A percentile compares a stretch with the other conserved stretches of the same genome.
Conservation (phyloP, 1,140 invertebrate genomes). For the Orchesella cincta region DNA sequence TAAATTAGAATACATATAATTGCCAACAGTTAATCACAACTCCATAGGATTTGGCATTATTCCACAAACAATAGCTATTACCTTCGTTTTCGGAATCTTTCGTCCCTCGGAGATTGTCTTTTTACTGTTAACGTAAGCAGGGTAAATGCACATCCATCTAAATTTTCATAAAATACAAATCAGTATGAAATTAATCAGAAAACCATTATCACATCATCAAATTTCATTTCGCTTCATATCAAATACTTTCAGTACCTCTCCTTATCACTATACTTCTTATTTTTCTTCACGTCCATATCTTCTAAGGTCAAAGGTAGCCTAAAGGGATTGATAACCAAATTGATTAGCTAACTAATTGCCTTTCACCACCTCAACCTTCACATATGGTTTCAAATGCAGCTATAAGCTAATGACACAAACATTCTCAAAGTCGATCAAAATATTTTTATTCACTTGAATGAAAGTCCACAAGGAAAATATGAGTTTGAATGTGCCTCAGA, state of each 20-base stretch:
- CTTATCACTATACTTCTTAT: constrained; percentile 70
- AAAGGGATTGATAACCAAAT: too few species aligned
- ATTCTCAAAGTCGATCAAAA: too few species aligned
- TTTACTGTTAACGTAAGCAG: constrained; percentile 92
- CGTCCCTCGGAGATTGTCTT: constrained; percentile 86
- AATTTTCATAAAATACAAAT: not conserved
- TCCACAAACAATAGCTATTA: constrained; percentile 46
- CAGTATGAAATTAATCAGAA: not conserved
- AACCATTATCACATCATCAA: constrained; percentile 1
- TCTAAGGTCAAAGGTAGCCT: too few species aligned
- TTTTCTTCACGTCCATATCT: constrained; percentile 25
- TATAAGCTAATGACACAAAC: too few species aligned
- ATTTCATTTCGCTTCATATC: constrained; percentile 6
- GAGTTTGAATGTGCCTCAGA: too few species aligned
- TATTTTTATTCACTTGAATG: too few species aligned
- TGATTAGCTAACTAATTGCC: too few species aligned
- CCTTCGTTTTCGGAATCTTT: constrained; percentile 75
- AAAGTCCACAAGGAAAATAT: too few species aligned
- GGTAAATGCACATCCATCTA: constrained; percentile 97
- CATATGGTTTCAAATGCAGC: too few species aligned
- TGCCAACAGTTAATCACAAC: not conserved
- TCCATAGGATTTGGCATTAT: not conserved
- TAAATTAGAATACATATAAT: constrained; percentile 30
- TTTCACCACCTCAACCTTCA: too few species aligned
- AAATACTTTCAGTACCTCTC: constrained; percentile 59